Percentiles rank a stretch among this genome's conserved stretches.
phyloP scores from a whole-genome alignment of 1,140 invertebrate species.

The Ericerus pela region DNA sequence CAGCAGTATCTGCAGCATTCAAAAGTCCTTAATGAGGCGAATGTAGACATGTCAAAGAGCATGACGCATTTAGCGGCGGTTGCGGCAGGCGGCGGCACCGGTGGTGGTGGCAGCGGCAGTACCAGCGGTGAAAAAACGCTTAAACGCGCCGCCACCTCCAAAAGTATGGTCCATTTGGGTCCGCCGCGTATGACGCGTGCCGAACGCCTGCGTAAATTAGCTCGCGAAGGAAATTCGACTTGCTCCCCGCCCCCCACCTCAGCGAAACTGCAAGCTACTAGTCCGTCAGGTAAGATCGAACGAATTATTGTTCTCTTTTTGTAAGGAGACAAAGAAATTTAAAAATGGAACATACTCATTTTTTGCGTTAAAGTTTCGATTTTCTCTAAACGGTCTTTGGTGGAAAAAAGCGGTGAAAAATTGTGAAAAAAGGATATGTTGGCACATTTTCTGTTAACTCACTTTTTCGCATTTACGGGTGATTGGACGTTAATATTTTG shows the following conservation, averaged over 20 bases:
- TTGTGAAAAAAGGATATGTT: too few species aligned
- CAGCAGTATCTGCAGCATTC: not conserved
- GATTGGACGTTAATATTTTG: too few species aligned
- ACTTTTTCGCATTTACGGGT: too few species aligned
- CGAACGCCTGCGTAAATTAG: slow-evolving; percentile 37
- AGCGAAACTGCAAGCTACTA: slow-evolving; percentile 5
- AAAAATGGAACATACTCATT: too few species aligned
- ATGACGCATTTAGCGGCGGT: slow-evolving; percentile 28
- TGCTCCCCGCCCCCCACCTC: slow-evolving; percentile 4
- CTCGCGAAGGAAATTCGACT: slow-evolving; percentile 28
- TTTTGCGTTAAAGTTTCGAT: too few species aligned
- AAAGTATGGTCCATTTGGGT: slow-evolving; percentile 37
- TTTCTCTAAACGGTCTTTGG: too few species aligned
- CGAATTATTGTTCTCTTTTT: too few species aligned
- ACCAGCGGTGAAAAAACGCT: slow-evolving; percentile 21
- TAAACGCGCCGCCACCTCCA: slow-evolving; percentile 35
- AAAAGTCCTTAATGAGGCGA: slow-evolving; percentile 19
- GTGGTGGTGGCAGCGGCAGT: slow-evolving; percentile 27
- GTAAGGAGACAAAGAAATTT: too few species aligned
- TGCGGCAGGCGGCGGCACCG: not conserved
- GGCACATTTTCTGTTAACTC: too few species aligned
- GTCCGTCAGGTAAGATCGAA: slow-evolving; percentile 5
- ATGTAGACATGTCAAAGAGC: slow-evolving; percentile 25
- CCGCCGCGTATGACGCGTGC: slow-evolving; percentile 37
- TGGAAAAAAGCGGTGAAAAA: too few species aligned